Evolutionary conservation across 2,888 invertebrate species (phyloP), one percentile per base, ranked within the genome.

Genomic region (Nesidiocoris tenuis): DNA sequence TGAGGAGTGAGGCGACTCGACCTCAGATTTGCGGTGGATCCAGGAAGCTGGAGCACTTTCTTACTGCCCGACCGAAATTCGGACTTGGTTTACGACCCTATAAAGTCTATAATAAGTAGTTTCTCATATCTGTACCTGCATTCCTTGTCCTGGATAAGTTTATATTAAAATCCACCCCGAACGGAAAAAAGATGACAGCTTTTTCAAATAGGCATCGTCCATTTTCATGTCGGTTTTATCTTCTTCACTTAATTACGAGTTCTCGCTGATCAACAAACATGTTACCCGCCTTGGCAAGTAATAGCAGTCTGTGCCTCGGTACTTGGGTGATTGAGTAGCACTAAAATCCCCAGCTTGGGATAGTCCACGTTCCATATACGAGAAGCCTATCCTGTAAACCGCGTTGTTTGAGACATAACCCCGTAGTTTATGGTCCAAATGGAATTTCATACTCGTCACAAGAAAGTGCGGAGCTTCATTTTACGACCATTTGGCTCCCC

Each of bases 381-480:
- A 3, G 39, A 39, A 39, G 39, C 39, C 39, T 39, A 3, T 39
- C 39, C 12, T 39, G 39, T 39, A 39, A 12, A 39, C 39, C 3
- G 39, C 39, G 39, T 65, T 65, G 65, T 65, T 39, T 39, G 65
- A 65, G 65, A 39, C 54, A 39, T 65, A 65, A 65, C 65, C 17
- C 19, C 39, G 54, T 64, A 64, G 65, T 65, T 65, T 65, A 65
- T 39, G 65, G 18, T 24, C 9, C 18, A 65, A 65, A 65, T 65
- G 39, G 65, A 65, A 65, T 65, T 65, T 65, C 65, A 65, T 64
- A 24, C 64, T 0, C 65, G 65, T 65, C 39, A 39, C 39, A 39
- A 3, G 39, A 39, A 39, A 12, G 39, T 39, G 12, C 39, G 5
- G 12, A 39, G 39, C 5, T 39, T 12, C 12, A 39, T 39, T 39